Evolutionary conservation across 2,888 invertebrate genomes (phyloP), one percentile per base, ranked within the genome.

Genomic region (Melinaea menophilus): DNA sequence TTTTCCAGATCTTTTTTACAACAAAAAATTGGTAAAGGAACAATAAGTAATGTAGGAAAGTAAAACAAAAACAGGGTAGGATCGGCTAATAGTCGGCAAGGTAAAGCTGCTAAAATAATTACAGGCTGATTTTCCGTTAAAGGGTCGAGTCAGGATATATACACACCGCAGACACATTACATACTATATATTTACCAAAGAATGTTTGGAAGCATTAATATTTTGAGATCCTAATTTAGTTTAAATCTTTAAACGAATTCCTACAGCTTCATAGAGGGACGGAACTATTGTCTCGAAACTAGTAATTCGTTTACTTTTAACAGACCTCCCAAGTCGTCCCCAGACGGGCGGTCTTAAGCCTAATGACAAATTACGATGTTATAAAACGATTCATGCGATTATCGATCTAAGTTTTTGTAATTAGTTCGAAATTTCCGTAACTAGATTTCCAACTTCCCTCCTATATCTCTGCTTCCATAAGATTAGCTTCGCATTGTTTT

Each of bases 291-390:
- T 72, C 72, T 75, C 79, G 80, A 81, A 80, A 77, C 80, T 82
- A 85, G 86, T 87, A 85, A 85, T 85, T 84, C 76, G 73, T 75
- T 70, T 71, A 68, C 66, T 67, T 76, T 71, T 72, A 72, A 71
- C 58, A 76, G 89, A 88, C 89, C 89, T 82, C 89, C 89, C 89
- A 89, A 78, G 86, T 73, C 65, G 86, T 64, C 71, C 71, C 65
- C 54, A 58, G 54, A 73, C 77, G 78, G 76, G 78, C 75, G 79
- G 79, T 75, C 78, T 73, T 66, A 71, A 75, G 69, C 76, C 74
- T 66, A 79, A 77, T 75, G 79, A 79, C 82, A 85, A 81, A 84
- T 82, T 77, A 77, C 61, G 61, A 69, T 65, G 47, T 62, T 65
- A 12, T 60, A 58, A 59, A 62, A 65, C 60, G 37, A 46, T 37